These are phyloP conservation scores for Serrognathus titanus DNA, from an alignment of 2,888 invertebrate species.

Conservation along the genomic window DNA sequence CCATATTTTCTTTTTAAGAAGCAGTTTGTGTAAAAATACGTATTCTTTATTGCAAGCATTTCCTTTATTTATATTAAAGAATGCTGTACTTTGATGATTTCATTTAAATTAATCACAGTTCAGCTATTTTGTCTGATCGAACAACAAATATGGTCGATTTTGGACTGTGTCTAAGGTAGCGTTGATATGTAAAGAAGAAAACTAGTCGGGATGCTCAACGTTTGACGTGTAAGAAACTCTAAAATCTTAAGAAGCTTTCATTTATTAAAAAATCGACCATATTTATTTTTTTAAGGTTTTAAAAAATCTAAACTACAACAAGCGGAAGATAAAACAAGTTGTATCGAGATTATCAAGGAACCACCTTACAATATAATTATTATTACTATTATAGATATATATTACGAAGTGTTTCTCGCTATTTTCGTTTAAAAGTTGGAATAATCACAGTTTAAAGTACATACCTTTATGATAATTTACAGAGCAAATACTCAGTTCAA, in stretches of 20 bases:
- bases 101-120: slow-evolving; percentile 38
- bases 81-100: slow-evolving; percentile 29
- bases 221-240: not conserved
- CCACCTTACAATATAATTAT: not conserved
- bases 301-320: slow-evolving; percentile 13
- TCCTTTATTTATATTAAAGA: slow-evolving; percentile 22
- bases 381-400: slow-evolving; percentile 1
- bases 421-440: slow-evolving; percentile 23
- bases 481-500: slow-evolving; percentile 19
- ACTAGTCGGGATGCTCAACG: not conserved
- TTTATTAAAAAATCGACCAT: slow-evolving; percentile 9
- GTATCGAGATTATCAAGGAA: slow-evolving; percentile 9
- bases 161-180: slow-evolving; percentile 1
- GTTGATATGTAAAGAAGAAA: slow-evolving; percentile 13
- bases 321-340: slow-evolving; percentile 15
- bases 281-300: slow-evolving; percentile 5
- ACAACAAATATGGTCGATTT: slow-evolving; percentile 15
- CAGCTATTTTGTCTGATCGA: slow-evolving; percentile 28
- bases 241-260: slow-evolving; percentile 4
- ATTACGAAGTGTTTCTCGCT: slow-evolving; percentile 8
- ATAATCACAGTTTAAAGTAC: slow-evolving; percentile 43
- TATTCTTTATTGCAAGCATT: slow-evolving; percentile 44
- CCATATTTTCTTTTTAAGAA: slow-evolving; percentile 29
- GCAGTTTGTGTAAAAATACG: slow-evolving; percentile 46
- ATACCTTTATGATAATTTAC: slow-evolving; percentile 21